phyloP scores from a whole-genome alignment of 1,140 invertebrate species.

The Hycleus cichorii region DNA sequence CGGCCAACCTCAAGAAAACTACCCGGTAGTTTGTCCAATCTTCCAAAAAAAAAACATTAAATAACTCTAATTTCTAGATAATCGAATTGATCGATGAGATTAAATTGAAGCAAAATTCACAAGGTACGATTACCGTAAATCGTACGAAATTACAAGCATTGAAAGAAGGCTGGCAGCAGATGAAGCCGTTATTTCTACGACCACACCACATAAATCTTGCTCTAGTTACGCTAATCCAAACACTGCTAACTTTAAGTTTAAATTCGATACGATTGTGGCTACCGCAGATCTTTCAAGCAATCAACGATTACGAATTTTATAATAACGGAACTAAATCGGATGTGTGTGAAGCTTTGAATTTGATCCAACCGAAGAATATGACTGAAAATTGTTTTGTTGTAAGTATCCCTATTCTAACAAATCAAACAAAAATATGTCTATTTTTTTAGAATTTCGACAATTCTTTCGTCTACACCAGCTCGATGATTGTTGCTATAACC shows the following conservation, averaged over 20 bases:
- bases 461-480: slow-evolving; percentile 13
- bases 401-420: not conserved
- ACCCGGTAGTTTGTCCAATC: slow-evolving; percentile 47
- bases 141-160: slow-evolving; percentile 16
- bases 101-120: not conserved
- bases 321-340: slow-evolving; percentile 6
- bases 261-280: slow-evolving; percentile 15
- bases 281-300: slow-evolving; percentile 18
- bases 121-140: slow-evolving; percentile 7
- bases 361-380: slow-evolving; percentile 6
- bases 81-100: slow-evolving; percentile 23
- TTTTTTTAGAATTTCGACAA: slow-evolving; percentile 12
- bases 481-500: slow-evolving; percentile 6
- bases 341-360: slow-evolving; percentile 9
- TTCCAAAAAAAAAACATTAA: not conserved
- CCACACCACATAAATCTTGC: slow-evolving; percentile 20
- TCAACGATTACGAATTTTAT: slow-evolving; percentile 14
- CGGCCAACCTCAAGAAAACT: slow-evolving; percentile 48
- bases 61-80: slow-evolving; percentile 13
- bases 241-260: slow-evolving; percentile 21
- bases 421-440: no score
- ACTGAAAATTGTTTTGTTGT: slow-evolving; percentile 7
- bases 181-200: slow-evolving; percentile 21
- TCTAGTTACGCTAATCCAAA: slow-evolving; percentile 21
- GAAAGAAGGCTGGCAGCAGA: slow-evolving; percentile 24